Percentiles rank a stretch among this genome's conserved stretches.
These are phyloP conservation scores for Aspidoscelis tigris DNA, from an alignment of 2,113 vertebrate species.

Conservation along the genomic window DNA sequence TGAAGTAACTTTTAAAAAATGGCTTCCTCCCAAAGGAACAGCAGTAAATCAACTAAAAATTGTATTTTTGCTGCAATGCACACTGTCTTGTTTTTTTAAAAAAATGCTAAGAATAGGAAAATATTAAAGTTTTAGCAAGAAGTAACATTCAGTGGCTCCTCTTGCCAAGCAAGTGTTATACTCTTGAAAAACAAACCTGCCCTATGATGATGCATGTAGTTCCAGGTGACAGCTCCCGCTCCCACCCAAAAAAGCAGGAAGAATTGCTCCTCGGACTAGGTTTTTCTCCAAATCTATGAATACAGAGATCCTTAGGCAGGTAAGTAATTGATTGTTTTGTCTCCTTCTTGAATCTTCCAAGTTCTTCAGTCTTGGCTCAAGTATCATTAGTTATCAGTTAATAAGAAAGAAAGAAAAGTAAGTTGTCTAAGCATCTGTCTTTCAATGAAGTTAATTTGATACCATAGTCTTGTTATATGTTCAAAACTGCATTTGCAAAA, in stretches of 20 bases:
- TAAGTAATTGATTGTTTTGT: slow-evolving; percentile 54
- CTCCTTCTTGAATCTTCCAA: slow-evolving; percentile 62
- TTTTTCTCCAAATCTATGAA: slow-evolving; percentile 58
- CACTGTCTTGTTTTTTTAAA: slow-evolving; percentile 19
- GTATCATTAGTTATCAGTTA: slow-evolving; percentile 84
- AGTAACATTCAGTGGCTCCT: slow-evolving; percentile 67
- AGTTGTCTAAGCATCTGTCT: slow-evolving; percentile 78
- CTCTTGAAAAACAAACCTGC: slow-evolving; percentile 65
- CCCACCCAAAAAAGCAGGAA: slow-evolving; percentile 44
- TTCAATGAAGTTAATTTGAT: slow-evolving; percentile 77
- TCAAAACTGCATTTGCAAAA: slow-evolving; percentile 59
- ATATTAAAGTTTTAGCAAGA: slow-evolving; percentile 63
- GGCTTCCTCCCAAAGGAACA: slow-evolving; percentile 25
- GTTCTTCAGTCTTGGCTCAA: slow-evolving; percentile 79
- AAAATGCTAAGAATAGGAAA: slow-evolving; percentile 58
- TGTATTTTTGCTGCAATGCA: slow-evolving; percentile 47
- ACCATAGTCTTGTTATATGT: slow-evolving; percentile 64
- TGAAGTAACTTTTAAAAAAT: slow-evolving; percentile 44
- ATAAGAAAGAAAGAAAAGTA: slow-evolving; percentile 79
- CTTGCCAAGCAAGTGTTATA: slow-evolving; percentile 60
- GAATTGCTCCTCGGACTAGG: slow-evolving; percentile 41
- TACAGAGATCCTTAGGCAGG: slow-evolving; percentile 58
- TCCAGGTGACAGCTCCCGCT: slow-evolving; percentile 39
- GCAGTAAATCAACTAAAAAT: slow-evolving; percentile 39
- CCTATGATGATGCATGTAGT: slow-evolving; percentile 50